Evolutionary conservation across 2,113 vertebrate species (phyloP).

Genomic region (Rhinolophus sinicus): DNA sequence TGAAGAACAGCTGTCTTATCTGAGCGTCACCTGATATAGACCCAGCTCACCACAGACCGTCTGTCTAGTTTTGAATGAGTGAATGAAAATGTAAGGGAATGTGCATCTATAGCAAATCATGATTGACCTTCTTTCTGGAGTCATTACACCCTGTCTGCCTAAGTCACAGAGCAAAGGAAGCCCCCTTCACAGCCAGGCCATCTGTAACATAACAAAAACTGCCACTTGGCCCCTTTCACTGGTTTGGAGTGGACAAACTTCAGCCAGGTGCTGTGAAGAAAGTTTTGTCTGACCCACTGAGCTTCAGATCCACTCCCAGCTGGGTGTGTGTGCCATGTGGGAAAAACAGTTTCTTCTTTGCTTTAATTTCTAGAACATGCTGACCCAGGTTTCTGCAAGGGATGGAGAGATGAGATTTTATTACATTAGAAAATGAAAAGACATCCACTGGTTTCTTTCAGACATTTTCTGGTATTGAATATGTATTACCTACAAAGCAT

Average conservation of each 20-base stretch:
- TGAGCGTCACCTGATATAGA: background rate
- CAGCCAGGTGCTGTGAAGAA: background rate
- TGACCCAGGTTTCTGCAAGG: background rate
- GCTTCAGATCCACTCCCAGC: background rate
- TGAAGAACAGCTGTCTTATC: background rate
- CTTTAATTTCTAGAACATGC: background rate
- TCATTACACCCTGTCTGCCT: background rate
- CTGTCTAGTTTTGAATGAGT: background rate
- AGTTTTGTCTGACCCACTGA: background rate
- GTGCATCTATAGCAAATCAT: background rate
- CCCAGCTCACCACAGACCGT: background rate
- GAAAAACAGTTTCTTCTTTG: background rate
- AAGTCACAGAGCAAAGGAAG: background rate
- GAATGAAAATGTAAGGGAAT: background rate
- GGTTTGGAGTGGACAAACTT: background rate
- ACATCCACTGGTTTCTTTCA: background rate
- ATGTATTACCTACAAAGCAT: background rate
- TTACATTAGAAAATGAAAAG: background rate
- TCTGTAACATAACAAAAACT: background rate
- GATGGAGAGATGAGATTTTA: background rate
- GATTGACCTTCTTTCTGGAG: background rate
- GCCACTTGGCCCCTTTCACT: background rate
- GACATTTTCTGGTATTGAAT: background rate
- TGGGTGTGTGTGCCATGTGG: background rate
- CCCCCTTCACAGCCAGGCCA: background rate